Base-by-base conservation (phyloP, 2,888 invertebrate species). In the Apoda limacodes region DNA sequence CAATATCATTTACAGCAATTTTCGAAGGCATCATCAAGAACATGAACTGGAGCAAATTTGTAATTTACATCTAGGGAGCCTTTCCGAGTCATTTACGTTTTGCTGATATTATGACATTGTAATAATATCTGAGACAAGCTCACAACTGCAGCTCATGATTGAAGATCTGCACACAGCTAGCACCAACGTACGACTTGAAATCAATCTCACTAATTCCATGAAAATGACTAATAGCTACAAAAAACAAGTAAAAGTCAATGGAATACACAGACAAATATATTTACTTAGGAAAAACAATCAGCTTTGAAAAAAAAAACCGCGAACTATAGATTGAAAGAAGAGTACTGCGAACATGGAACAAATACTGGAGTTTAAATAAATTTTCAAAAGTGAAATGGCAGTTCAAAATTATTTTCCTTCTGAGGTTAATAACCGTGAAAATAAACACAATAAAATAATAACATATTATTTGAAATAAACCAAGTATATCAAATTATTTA, bases 181-280 rank as follows among this genome's bases (percentile, higher is more conserved):
- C 22, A 4, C 5, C 4, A 10, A n/a, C 5, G n/a, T 22, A 7
- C n/a, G 22, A 5, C n/a, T 22, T 5, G 22, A 22, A 22, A 5
- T 22, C n/a, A 22, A 22, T 10, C 5, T 22, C 5, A 22, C 22
- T 5, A 22, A 22, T 9, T 6, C 22, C 5, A 22, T 7, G n/a
- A 10, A 9, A 7, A 22, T 22, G 22, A 22, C 22, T 22, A 22
- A 22, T n/a, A 22, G 28, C 5, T 22, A 5, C 9, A 26, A 22
- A 30, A 27, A 6, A 27, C 22, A 5, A 25, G 26, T 30, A 7
- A 21, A 3, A 21, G 10, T 29, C 1, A 25, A 34, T 34, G 7
- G 30, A 30, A 15, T 32, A 35, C n/a, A 22, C 22, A 22, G 28
- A 35, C 3, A 13, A 21, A 28, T 35, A 32, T 21, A 22, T 32